Conservation (phyloP, 2,888 invertebrate species). For the Agelastica alni region DNA sequence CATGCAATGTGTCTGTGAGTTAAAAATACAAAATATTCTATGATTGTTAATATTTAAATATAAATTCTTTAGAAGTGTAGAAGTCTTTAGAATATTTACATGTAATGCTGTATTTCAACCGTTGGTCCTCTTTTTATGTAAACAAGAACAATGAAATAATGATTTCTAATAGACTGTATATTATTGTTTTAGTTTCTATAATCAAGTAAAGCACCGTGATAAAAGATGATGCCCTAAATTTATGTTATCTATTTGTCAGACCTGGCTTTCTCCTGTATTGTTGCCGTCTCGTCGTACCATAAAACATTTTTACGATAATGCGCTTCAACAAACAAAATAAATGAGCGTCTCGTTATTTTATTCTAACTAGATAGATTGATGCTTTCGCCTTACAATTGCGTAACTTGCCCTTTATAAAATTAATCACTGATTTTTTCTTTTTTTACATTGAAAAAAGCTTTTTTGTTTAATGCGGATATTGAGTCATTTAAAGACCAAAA, state of each 20-base stretch:
- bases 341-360: constrained; percentile 46
- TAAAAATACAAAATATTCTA: too few relatives aligned
- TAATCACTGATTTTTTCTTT: constrained; percentile 18
- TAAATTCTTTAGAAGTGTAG: too few relatives aligned
- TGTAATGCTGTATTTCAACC: too few relatives aligned
- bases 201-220: constrained; percentile 27
- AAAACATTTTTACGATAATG: constrained; percentile 50
- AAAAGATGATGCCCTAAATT: constrained; percentile 29
- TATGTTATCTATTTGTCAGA: constrained; percentile 44
- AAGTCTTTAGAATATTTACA: too few relatives aligned
- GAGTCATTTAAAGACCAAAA: too few relatives aligned
- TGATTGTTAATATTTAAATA: too few relatives aligned
- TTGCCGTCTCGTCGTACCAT: constrained; percentile 45
- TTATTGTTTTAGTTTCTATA: constrained; percentile 19
- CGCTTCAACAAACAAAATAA: constrained; percentile 48
- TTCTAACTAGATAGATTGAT: constrained; percentile 45
- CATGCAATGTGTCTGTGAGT: too few relatives aligned
- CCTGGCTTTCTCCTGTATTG: constrained; percentile 37
- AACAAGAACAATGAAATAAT: too few relatives aligned
- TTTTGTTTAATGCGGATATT: not conserved
- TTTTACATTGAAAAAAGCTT: not conserved
- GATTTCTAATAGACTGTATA: too few relatives aligned
- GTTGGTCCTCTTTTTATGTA: too few relatives aligned
- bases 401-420: constrained; percentile 17
- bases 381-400: constrained; percentile 27